Percentiles rank a stretch among this genome's conserved stretches.
These are phyloP conservation scores for Phorcus lineatus DNA, from an alignment of 2,888 invertebrate species.

Conservation along the genomic window DNA sequence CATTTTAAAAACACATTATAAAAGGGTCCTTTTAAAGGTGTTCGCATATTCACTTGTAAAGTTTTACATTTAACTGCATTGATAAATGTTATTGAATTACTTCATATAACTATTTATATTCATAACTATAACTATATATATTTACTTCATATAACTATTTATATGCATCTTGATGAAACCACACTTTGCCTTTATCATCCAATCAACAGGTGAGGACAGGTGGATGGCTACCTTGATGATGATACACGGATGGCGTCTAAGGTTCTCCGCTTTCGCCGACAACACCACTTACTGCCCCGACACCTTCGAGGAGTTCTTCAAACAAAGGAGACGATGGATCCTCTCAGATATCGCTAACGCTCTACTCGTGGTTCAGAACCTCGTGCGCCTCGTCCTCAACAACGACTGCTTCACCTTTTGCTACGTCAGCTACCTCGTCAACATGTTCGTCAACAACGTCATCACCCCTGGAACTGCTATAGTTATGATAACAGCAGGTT, in stretches of 20 bases:
- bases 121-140: too few relatives aligned
- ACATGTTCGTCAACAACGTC: conserved; percentile 58
- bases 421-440: conserved; percentile 52
- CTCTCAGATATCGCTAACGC: conserved; percentile 59
- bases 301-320: conserved; percentile 57
- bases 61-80: too few relatives aligned
- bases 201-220: conserved; percentile 60
- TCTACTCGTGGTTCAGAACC: conserved; percentile 52
- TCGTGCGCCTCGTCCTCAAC: conserved; percentile 47
- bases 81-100: too few relatives aligned
- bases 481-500: conserved; percentile 53
- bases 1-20: too few relatives aligned
- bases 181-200: too few relatives aligned
- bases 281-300: conserved; percentile 60
- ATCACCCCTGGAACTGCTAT: conserved; percentile 57
- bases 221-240: conserved; percentile 66
- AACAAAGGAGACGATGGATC: conserved; percentile 57
- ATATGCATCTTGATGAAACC: too few relatives aligned
- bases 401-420: conserved; percentile 56
- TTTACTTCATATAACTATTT: too few relatives aligned
- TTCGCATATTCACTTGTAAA: too few relatives aligned
- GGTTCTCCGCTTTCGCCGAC: conserved; percentile 57
- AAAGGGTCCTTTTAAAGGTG: too few relatives aligned
- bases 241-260: conserved; percentile 60
- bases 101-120: too few relatives aligned